Evolutionary conservation across 1,140 invertebrate species (phyloP), one percentile per base, ranked within the genome.

Genomic region (Lordiphosa clarofinis): DNA sequence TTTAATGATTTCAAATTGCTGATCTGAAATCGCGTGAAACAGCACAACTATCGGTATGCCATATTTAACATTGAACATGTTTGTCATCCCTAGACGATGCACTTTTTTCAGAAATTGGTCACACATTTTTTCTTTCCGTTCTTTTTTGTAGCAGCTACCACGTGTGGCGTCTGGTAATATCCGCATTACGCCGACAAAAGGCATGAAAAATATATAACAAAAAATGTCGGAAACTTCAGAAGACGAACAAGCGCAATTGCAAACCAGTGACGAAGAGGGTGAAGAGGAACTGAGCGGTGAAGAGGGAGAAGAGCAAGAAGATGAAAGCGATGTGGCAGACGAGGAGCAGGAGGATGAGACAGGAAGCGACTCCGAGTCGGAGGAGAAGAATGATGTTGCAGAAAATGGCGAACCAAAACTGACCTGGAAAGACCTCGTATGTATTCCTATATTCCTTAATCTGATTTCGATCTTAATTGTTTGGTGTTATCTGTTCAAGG

Each of bases 401-500:
- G 46, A 56, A 13, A 56, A 60, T 37, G 38, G 6, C 7, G 69
- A 76, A 24, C 5, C 78, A 7, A 46, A 65, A n/a, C 37, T 86
- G 4, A 86, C 84, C 2, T 88, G 79, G 79, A 79, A 88, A 36
- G 84, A 88, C 43, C 63, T 88, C 9, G 87, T 88, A 86, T 4
- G 43, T 49, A 61, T 59, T 39, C 3, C 8, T 19, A 13, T 5
- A 12, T n/a, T n/a, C 0, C 5, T 1, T 1, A 5, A 3, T 5
- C 3, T 2, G 12, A 1, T 13, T 9, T 0, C 10, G 38, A n/a
- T 4, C n/a, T 12, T 5, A 1, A 13, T 1, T 1, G 24, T 3
- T 38, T 37, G 13, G 3, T 3, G 0, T 46, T 11, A 48, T 15
- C 15, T 28, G 4, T 33, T 9, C 38, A 1, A 97, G 97, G 98